Base-by-base conservation (phyloP, 2,113 vertebrate species). In the Mastomys natalensis region DNA sequence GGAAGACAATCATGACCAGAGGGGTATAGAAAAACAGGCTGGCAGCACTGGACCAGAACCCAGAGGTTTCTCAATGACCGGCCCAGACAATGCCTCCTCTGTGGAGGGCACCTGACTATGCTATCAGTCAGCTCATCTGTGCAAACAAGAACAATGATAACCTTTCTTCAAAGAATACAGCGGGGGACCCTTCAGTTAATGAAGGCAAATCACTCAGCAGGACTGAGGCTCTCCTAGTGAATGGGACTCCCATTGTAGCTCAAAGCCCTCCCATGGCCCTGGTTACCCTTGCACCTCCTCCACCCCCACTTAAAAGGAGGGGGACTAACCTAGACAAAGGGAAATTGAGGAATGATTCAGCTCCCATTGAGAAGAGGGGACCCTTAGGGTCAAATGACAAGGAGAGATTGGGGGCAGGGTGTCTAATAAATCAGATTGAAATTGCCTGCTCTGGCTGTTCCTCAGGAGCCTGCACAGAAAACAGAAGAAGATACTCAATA, bases 131-230 rank as follows among this genome's bases (percentile, higher is more conserved):
- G 96, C 94, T 97, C 97, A 97, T 98, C 97, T 97, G 95, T 81
- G 93, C 96, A 97, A 95, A 97, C 95, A 96, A 72, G 97, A 96
- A 97, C 97, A 96, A 97, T 92, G 97, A 96, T 92, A 97, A 97
- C 95, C 96, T 95, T 97, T 96, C 95, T 94, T 92, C 97, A 95
- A 92, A 96, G 93, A 95, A 81, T 80, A 85, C 97, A 92, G 93
- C 31, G 0, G 93, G 93, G 95, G 90, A 85, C 97, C 94, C 97
- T 98, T 95, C 64, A 89, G 81, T 96, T 98, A 97, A 98, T 97
- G 87, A 93, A 76, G 7, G 84, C 94, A 92, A 95, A 95, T 96
- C 96, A 95, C 86, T 60, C 76, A 70, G 95, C 89, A 60, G 68
- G 43, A 55, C 58, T 62, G 72, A 51, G 94, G 93, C 45, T 74